A percentile compares a stretch with the other conserved stretches of the same genome.
Conservation (phyloP, 2,888 invertebrate genomes). For the Leptinotarsa tumamoca region DNA sequence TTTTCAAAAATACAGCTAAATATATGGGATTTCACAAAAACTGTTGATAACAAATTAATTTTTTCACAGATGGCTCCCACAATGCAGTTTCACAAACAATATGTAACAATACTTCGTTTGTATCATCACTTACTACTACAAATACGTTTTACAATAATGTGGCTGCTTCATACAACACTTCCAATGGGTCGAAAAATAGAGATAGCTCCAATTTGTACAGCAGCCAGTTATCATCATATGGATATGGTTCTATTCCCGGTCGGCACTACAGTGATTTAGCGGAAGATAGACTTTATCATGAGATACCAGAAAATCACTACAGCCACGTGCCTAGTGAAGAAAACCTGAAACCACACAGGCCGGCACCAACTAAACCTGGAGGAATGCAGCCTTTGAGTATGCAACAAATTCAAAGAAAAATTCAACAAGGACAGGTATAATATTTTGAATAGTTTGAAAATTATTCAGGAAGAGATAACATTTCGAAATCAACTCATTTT, state of each 20-base stretch:
- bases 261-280: slow-evolving; percentile 49
- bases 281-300: slow-evolving; percentile 59
- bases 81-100: slow-evolving; percentile 30
- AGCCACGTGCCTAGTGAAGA: slow-evolving; percentile 61
- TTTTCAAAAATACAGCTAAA: too few species aligned
- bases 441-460: background rate
- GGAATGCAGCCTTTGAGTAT: slow-evolving; percentile 63
- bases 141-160: slow-evolving; percentile 1
- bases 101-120: slow-evolving; percentile 32
- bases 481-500: too few species aligned
- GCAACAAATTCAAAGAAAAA: slow-evolving; percentile 65
- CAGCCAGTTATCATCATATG: slow-evolving; percentile 47
- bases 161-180: background rate
- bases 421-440: slow-evolving; percentile 62
- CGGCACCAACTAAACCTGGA: slow-evolving; percentile 64
- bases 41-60: too few species aligned
- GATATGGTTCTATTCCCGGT: slow-evolving; percentile 49
- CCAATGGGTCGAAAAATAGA: background rate
- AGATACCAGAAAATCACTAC: slow-evolving; percentile 64
- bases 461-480: background rate
- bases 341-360: slow-evolving; percentile 63
- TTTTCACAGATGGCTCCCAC: slow-evolving; percentile 24
- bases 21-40: too few species aligned
- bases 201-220: slow-evolving; percentile 33
- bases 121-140: slow-evolving; percentile 1